A percentile compares a stretch with the other conserved stretches of the same genome.
Evolutionary conservation across 2,888 invertebrate genomes (phyloP).

Genomic region (Thymelicus sylvestris): DNA sequence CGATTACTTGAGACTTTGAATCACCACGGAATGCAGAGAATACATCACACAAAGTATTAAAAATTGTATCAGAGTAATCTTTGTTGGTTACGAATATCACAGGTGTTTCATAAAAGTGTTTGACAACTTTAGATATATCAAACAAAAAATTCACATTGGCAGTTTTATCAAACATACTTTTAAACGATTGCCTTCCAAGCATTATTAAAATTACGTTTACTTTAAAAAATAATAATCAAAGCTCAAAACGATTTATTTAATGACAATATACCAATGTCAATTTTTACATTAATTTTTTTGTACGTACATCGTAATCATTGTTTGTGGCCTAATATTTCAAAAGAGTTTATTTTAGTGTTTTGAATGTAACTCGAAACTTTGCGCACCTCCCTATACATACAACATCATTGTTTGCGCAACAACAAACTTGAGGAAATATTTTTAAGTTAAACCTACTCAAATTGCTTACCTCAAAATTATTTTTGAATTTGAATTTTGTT

Average conservation of each 20-base stretch:
- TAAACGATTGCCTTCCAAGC: slow-evolving; percentile 39
- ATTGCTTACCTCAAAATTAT: too few relatives aligned
- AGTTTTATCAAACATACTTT: slow-evolving; percentile 47
- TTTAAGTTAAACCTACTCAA: too few relatives aligned
- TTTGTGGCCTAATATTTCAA: background rate
- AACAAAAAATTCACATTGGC: slow-evolving; percentile 57
- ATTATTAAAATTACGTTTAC: slow-evolving; percentile 14
- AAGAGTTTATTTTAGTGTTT: too few relatives aligned
- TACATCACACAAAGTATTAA: slow-evolving; percentile 65
- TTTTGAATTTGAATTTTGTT: too few relatives aligned
- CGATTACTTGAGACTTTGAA: slow-evolving; percentile 55
- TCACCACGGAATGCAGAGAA: slow-evolving; percentile 54
- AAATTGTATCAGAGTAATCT: slow-evolving; percentile 69
- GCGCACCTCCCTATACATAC: too few relatives aligned
- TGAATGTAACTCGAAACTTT: too few relatives aligned
- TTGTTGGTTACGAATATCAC: slow-evolving; percentile 67
- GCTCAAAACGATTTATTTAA: too few relatives aligned
- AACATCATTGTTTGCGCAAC: too few relatives aligned
- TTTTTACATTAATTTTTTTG: too few relatives aligned
- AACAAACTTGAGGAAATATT: too few relatives aligned
- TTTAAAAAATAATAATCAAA: background rate
- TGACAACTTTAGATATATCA: slow-evolving; percentile 69
- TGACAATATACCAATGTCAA: too few relatives aligned
- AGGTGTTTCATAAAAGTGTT: slow-evolving; percentile 71
- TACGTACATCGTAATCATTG: background rate